These are phyloP conservation scores for Brachystomella parvula DNA, from an alignment of 1,140 invertebrate species.

Conservation along the genomic window DNA sequence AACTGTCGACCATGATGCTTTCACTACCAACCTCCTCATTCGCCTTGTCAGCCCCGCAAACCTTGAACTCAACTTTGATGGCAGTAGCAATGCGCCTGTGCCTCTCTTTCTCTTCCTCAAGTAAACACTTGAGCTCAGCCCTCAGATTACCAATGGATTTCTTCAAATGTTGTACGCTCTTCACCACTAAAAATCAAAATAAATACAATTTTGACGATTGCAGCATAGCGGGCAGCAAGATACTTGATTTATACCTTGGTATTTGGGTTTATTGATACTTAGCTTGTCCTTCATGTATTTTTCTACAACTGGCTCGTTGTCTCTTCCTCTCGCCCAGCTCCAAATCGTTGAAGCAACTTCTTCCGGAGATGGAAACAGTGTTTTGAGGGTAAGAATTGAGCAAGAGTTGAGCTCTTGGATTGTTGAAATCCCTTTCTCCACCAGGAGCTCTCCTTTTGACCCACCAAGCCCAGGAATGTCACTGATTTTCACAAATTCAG, in stretches of 20 bases:
- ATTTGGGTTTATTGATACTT: not conserved
- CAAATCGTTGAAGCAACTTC: not conserved
- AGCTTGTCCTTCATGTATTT: not conserved
- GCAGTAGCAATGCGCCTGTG: not conserved
- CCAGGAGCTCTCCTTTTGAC: not conserved
- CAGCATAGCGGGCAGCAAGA: not conserved
- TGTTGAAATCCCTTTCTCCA: no score
- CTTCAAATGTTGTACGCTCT: not conserved
- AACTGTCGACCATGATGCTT: not conserved
- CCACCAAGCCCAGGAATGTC: conserved; percentile 10
- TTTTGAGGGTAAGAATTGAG: not conserved
- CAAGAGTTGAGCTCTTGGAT: no score
- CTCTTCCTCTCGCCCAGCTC: not conserved
- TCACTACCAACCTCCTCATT: not conserved
- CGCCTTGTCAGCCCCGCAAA: not conserved
- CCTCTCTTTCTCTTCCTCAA: not conserved
- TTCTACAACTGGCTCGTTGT: not conserved
- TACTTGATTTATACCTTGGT: not conserved
- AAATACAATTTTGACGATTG: not conserved
- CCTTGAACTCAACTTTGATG: not conserved
- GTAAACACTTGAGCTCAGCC: not conserved
- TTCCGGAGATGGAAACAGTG: not conserved
- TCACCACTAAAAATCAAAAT: not conserved
- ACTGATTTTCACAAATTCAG: not conserved
- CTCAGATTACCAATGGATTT: not conserved